These are phyloP conservation scores for Stramonita haemastoma DNA, from an alignment of 2,888 invertebrate genomes.

Conservation along the genomic window DNA sequence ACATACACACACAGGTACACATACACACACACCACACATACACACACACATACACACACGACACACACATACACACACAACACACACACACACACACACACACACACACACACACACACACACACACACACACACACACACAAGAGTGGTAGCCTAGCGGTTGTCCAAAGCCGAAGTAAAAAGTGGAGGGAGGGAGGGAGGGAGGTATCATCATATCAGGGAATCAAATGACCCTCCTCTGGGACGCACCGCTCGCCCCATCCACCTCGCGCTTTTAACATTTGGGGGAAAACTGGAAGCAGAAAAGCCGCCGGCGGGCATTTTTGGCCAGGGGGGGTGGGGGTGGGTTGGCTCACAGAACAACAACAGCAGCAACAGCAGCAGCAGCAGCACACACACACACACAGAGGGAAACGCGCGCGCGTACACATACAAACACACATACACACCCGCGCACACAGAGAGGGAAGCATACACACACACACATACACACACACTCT, in stretches of 20 bases:
- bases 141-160: not conserved
- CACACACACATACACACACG: conserved; percentile 5
- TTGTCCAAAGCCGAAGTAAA: too few relatives aligned
- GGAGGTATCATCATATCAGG: too few relatives aligned
- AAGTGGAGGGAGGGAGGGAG: too few relatives aligned
- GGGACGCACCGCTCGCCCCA: too few relatives aligned
- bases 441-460: not conserved
- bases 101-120: not conserved
- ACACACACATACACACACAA: not conserved
- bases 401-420: not conserved
- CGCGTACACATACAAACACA: not conserved
- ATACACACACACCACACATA: not conserved
- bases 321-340: too few relatives aligned
- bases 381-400: not conserved
- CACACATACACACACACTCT: not conserved
- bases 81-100: not conserved
- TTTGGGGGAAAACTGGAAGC: too few relatives aligned
- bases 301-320: too few relatives aligned
- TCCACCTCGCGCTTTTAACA: too few relatives aligned
- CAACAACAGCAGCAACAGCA: not conserved
- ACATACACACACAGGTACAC: not conserved
- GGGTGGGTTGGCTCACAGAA: too few relatives aligned
- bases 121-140: conserved; percentile 20
- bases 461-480: not conserved
- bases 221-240: too few relatives aligned